Evolutionary conservation across 2,888 invertebrate genomes (phyloP).

Genomic region (Tenthredo mesomela): DNA sequence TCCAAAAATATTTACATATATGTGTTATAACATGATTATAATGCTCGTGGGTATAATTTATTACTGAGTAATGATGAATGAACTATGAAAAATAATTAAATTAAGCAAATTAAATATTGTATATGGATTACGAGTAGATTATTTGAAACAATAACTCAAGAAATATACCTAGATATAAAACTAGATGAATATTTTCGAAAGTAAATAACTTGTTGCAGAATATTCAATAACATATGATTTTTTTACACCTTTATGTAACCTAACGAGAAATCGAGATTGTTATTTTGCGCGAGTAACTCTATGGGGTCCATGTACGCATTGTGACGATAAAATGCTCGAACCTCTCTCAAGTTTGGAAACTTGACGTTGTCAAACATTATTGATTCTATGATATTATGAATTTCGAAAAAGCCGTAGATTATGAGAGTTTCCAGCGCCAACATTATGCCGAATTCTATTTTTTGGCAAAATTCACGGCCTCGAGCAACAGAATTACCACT

Average conservation of each 20-base stretch:
- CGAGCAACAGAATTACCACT: background rate
- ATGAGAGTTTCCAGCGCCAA: background rate
- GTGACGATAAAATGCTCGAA: background rate
- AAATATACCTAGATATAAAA: too few species aligned
- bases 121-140: too few species aligned
- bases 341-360: conserved; percentile 8
- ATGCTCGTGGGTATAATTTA: too few species aligned
- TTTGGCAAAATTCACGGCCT: background rate
- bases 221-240: background rate
- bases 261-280: conserved; percentile 6
- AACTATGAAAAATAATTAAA: too few species aligned
- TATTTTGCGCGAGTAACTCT: background rate
- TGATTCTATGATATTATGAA: background rate
- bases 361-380: conserved; percentile 8
- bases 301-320: background rate
- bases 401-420: background rate
- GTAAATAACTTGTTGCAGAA: background rate
- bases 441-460: conserved; percentile 1
- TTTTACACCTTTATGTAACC: background rate
- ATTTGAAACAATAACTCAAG: too few species aligned
- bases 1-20: too few species aligned
- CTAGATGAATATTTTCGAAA: background rate
- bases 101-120: too few species aligned
- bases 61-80: too few species aligned
- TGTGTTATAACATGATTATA: too few species aligned